Evolutionary conservation across 1,140 invertebrate species (phyloP), one percentile per base, ranked within the genome.

Genomic region (Apocrypta bakeri): DNA sequence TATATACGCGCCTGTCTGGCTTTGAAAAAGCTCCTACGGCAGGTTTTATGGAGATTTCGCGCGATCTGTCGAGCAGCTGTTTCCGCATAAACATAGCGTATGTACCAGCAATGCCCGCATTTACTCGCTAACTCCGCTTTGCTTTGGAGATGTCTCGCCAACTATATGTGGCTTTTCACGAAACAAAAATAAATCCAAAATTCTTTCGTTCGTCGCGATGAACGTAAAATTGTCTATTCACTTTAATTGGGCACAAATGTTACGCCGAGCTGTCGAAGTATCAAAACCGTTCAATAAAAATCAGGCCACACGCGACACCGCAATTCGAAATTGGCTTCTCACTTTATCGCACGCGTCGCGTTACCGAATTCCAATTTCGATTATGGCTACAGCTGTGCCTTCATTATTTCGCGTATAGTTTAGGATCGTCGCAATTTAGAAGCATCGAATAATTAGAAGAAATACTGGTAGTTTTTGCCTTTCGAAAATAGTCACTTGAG

Each of bases 1-100:
- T 37, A 37, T 14, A 63, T 29, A 8, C 11, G 31, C n/a, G 7
- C 27, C 11, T 3, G 61, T 24, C 64, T 31, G 69, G 71, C 12
- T 42, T 75, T 25, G 73, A 76, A 76, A 82, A 76, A 75, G 21
- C 37, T 66, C 42, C 37, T 74, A 3, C 48, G 73, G 24, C 25
- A 11, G 72, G 73, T 76, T 82, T 69, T 82, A 82, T 82, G 80
- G 29, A 82, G 80, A 82, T 82, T 76, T 81, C 21, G 48, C 72
- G 80, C 80, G 75, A 76, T 75, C 33, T 56, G 37, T 37, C 42
- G 25, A 71, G 61, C 66, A 82, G 81, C 40, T 77, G 37, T 37
- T 68, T 37, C 21, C 33, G 72, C 63, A 68, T 75, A 81, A 81
- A 81, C 79, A 81, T 74, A 24, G 31, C 48, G 66, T 11, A n/a